These are phyloP conservation scores for Drosophila chauvacae DNA, from an alignment of 1,140 invertebrate species.

Conservation along the genomic window DNA sequence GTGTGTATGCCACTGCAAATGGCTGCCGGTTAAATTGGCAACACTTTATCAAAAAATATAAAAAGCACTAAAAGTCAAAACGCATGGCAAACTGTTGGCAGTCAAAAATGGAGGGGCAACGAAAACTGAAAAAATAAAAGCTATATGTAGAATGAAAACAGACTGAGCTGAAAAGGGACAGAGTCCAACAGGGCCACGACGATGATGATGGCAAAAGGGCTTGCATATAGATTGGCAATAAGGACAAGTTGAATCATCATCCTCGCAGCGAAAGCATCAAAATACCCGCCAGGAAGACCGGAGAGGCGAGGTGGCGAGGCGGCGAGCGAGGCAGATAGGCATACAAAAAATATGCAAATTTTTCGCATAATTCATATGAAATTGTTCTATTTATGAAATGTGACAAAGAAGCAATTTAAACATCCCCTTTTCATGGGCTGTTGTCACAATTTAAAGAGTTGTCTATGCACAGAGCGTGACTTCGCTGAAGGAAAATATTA, in stretches of 20 bases:
- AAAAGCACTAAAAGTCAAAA: conserved; percentile 82
- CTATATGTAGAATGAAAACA: conserved; percentile 9
- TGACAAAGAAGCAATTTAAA: conserved; percentile 58
- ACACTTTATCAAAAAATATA: conserved; percentile 83
- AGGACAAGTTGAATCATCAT: conserved; percentile 76
- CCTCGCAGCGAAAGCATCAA: conserved; percentile 40
- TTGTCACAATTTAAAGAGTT: conserved; percentile 36
- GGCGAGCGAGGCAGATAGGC: conserved; percentile 1
- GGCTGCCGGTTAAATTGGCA: conserved; percentile 82
- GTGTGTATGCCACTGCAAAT: conserved; percentile 56
- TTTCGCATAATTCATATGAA: conserved; percentile 63
- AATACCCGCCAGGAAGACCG: conserved; percentile 28
- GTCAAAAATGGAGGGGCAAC: conserved; percentile 25
- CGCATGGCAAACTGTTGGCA: conserved; percentile 61
- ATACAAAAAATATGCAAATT: conserved; percentile 70
- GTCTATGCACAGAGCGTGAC: conserved; percentile 1
- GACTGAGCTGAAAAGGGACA: conserved; percentile 34
- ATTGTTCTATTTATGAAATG: conserved; percentile 74
- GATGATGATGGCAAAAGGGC: conserved; percentile 49
- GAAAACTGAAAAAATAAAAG: conserved; percentile 4
- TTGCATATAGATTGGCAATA: conserved; percentile 83
- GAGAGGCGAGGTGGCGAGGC: not conserved
- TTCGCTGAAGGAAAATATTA: not conserved
- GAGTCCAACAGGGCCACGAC: conserved; percentile 24
- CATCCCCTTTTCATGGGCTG: conserved; percentile 21